Evolutionary conservation across 37 sponge, comb jelly and placozoan species (phyloP).

Genomic region (Halichondria panicea): DNA sequence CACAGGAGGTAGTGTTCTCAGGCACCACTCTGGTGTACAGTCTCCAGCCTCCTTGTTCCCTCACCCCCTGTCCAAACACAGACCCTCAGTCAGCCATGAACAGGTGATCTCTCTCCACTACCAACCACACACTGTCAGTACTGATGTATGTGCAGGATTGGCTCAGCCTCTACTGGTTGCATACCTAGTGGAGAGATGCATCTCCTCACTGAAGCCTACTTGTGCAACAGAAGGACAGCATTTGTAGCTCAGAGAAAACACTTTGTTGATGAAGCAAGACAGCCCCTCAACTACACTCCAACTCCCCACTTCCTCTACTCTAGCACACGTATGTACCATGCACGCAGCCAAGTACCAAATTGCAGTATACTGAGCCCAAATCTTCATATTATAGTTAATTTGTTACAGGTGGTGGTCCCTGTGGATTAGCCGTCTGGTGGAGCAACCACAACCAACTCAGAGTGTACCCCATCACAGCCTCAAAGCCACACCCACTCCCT

Average conservation of each 20-base stretch:
- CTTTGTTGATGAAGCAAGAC: neutral
- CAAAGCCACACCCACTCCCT: neutral
- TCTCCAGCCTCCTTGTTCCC: slow-evolving; percentile 11
- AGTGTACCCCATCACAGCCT: slow-evolving; percentile 32
- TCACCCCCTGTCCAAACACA: slow-evolving; percentile 13
- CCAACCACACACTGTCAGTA: neutral
- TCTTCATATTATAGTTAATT: too few species aligned
- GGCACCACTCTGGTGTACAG: slow-evolving; percentile 26
- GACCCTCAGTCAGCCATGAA: slow-evolving; percentile 38
- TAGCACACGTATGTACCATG: too few species aligned
- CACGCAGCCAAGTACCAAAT: too few species aligned
- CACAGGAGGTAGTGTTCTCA: slow-evolving; percentile 8
- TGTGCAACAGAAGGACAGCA: slow-evolving; percentile 41
- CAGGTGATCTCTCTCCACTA: slow-evolving; percentile 1
- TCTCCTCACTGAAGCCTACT: slow-evolving; percentile 28
- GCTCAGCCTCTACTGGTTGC: neutral
- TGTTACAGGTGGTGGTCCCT: too few species aligned
- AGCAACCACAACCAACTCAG: slow-evolving; percentile 19
- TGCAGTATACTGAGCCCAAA: neutral
- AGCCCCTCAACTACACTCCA: slow-evolving; percentile 11
- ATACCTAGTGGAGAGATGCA: slow-evolving; percentile 46
- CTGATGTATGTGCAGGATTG: neutral
- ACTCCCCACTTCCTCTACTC: slow-evolving; percentile 53
- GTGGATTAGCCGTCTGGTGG: slow-evolving; percentile 59
- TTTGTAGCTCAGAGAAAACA: too few species aligned